A percentile compares a stretch with the other conserved stretches of the same genome.
Evolutionary conservation across 2,797 vertebrate species (phyloP).

Genomic region (Emys orbicularis): DNA sequence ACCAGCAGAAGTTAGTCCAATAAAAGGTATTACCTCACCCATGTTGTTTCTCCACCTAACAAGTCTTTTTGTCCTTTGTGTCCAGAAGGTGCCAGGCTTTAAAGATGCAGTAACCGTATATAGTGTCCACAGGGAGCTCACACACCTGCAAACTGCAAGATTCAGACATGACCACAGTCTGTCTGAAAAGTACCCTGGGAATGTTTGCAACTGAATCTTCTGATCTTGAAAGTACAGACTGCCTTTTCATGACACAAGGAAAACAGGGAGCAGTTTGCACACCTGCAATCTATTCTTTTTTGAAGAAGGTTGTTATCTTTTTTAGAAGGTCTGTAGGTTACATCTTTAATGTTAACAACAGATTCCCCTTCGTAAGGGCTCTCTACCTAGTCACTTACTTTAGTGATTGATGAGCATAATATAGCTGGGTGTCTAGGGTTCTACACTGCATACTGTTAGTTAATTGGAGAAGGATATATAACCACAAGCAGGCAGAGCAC

Average conservation of each 20-base stretch:
- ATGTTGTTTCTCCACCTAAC: no score
- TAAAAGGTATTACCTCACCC: no score
- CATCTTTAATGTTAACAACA: no score
- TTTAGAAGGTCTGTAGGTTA: background rate
- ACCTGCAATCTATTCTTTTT: background rate
- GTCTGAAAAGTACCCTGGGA: background rate
- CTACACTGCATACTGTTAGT: background rate
- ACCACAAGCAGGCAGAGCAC: background rate
- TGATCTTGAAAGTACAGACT: slow-evolving; percentile 15
- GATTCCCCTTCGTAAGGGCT: no score
- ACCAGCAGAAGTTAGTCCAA: no score
- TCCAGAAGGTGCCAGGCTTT: background rate
- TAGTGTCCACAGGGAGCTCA: background rate
- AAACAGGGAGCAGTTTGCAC: background rate
- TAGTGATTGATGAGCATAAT: background rate
- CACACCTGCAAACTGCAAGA: background rate
- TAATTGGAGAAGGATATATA: slow-evolving; percentile 3
- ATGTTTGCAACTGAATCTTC: background rate
- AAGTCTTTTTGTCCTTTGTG: background rate
- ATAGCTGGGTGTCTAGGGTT: slow-evolving; percentile 8
- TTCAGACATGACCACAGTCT: background rate
- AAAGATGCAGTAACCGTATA: background rate
- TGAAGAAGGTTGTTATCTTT: background rate
- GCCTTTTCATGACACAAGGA: background rate
- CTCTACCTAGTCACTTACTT: background rate